A percentile compares a stretch with the other conserved stretches of the same genome.
phyloP scores from a whole-genome alignment of 2,113 vertebrate species.

The Seriola quinqueradiata region DNA sequence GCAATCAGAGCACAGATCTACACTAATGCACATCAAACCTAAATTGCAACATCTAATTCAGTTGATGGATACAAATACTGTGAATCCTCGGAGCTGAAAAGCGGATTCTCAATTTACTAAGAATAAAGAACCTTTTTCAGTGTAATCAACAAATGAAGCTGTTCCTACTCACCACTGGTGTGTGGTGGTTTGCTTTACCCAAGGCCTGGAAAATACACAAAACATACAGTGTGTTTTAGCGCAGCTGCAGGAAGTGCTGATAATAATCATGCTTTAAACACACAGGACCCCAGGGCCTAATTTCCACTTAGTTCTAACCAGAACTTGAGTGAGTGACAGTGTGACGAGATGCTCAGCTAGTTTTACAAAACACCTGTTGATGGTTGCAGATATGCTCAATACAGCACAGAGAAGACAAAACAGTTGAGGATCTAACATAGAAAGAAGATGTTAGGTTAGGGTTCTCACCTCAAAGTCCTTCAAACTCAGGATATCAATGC shows the following conservation, averaged over 20 bases:
- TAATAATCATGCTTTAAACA: not conserved
- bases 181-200: constrained; percentile 86
- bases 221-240: not conserved
- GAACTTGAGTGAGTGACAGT: not conserved
- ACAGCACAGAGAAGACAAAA: not conserved
- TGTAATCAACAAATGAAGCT: not conserved
- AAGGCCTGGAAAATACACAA: constrained; percentile 81
- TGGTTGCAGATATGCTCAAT: not conserved
- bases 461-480: constrained; percentile 89
- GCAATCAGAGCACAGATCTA: constrained; percentile 56
- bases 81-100: not conserved
- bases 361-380: not conserved
- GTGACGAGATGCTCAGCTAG: not conserved
- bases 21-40: constrained; percentile 6
- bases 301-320: constrained; percentile 1
- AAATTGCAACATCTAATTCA: not conserved
- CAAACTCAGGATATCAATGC: constrained; percentile 89
- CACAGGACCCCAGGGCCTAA: not conserved
- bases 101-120: not conserved
- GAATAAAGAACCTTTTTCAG: not conserved
- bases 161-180: constrained; percentile 85
- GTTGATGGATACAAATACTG: not conserved
- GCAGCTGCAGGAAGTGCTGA: not conserved
- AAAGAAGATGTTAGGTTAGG: not conserved
- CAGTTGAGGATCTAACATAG: not conserved